These are phyloP conservation scores for Nycteola revayana DNA, from an alignment of 2,888 invertebrate genomes.

Conservation along the genomic window DNA sequence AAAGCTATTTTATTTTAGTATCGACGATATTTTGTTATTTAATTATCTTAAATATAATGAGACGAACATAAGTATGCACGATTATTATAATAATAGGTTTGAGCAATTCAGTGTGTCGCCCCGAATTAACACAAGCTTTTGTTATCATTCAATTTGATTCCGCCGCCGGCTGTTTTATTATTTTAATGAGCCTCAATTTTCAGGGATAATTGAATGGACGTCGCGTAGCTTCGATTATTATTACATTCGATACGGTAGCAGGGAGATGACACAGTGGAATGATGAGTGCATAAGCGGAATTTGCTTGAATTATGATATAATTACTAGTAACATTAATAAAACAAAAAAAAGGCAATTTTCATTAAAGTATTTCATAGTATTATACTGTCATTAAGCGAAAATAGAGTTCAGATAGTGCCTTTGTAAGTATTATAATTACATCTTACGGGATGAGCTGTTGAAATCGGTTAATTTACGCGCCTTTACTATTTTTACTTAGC, in stretches of 20 bases:
- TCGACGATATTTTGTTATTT: too few relatives aligned
- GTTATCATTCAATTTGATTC: constrained; percentile 80
- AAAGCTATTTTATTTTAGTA: too few relatives aligned
- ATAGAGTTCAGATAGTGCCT: too few relatives aligned
- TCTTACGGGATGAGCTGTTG: too few relatives aligned
- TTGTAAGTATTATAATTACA: too few relatives aligned
- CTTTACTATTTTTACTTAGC: too few relatives aligned
- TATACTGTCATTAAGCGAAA: too few relatives aligned
- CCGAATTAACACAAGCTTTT: constrained; percentile 73
- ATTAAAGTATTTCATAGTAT: too few relatives aligned
- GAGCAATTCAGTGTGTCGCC: constrained; percentile 53
- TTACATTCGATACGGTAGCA: constrained; percentile 55
- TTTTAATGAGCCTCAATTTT: constrained; percentile 81
- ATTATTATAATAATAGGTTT: constrained; percentile 14
- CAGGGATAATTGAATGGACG: constrained; percentile 77
- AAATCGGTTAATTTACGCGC: too few relatives aligned
- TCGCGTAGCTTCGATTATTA: constrained; percentile 66
- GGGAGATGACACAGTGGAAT: constrained; percentile 5
- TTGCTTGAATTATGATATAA: background rate
- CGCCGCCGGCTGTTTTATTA: constrained; percentile 77
- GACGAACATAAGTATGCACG: constrained; percentile 6
- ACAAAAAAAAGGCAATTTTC: too few relatives aligned
- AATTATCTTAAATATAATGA: constrained; percentile 1
- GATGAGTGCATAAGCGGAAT: constrained; percentile 1
- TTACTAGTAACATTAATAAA: too few relatives aligned